Conservation (phyloP, 2,888 invertebrate species). For the Acronicta psi region DNA sequence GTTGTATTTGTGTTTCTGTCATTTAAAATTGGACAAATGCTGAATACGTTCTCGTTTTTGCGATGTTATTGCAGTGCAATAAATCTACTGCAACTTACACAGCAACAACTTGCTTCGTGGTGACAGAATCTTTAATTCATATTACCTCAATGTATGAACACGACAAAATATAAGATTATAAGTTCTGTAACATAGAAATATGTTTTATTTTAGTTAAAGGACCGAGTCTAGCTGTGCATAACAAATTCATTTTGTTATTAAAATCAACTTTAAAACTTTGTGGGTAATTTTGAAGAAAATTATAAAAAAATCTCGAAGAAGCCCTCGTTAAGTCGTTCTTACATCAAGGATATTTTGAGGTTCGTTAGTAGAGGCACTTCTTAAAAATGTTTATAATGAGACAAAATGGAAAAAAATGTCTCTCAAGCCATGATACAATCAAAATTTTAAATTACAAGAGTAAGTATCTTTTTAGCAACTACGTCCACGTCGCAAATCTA, state of each 20-base stretch:
- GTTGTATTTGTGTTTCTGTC: neutral
- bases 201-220: neutral
- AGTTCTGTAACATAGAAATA: conserved; percentile 20
- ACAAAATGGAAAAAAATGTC: neutral
- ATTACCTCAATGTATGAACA: neutral
- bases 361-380: neutral
- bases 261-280: neutral
- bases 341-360: neutral
- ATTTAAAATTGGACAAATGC: neutral
- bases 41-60: neutral
- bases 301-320: neutral
- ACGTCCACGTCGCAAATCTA: no score
- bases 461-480: no score
- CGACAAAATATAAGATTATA: conserved; percentile 5
- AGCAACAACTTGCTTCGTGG: neutral
- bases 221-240: no score
- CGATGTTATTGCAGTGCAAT: neutral
- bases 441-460: no score
- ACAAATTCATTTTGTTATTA: neutral
- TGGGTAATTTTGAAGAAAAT: neutral
- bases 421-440: neutral
- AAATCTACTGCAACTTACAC: neutral
- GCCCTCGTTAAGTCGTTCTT: neutral
- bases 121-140: neutral
- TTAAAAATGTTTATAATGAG: conserved; percentile 3